Evolutionary conservation across 1,140 invertebrate species (phyloP).

Genomic region (Drosophila jambulina): DNA sequence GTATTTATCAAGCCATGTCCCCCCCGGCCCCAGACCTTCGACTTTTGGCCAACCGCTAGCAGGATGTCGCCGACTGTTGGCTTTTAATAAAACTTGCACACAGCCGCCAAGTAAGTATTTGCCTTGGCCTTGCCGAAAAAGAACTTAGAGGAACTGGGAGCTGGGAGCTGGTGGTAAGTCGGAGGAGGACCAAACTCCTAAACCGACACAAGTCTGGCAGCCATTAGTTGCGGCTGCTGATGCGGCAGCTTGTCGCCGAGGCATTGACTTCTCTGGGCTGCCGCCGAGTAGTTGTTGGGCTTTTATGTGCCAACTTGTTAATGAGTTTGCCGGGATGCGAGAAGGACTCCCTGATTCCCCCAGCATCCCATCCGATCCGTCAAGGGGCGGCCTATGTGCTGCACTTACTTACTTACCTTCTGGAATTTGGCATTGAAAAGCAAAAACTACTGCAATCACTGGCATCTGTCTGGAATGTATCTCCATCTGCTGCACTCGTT

Average conservation of each 20-base stretch:
- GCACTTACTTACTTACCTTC: constrained; percentile 58
- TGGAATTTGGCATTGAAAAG: constrained; percentile 66
- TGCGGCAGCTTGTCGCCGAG: constrained; percentile 71
- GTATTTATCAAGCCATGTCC: constrained; percentile 68
- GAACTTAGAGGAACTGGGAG: constrained; percentile 10
- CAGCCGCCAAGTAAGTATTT: constrained; percentile 61
- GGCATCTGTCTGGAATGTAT: constrained; percentile 35
- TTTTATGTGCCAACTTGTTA: constrained; percentile 81
- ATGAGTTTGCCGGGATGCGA: constrained; percentile 65
- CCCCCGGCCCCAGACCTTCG: not conserved
- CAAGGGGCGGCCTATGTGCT: constrained; percentile 29
- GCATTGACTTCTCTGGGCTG: constrained; percentile 56
- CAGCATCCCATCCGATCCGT: constrained; percentile 2
- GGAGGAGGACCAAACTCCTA: constrained; percentile 23
- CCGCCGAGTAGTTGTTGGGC: constrained; percentile 57
- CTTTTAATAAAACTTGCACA: constrained; percentile 79
- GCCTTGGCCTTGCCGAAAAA: constrained; percentile 59
- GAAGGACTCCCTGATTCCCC: not conserved
- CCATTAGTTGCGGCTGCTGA: constrained; percentile 75
- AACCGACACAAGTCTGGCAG: constrained; percentile 57
- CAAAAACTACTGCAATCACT: constrained; percentile 52
- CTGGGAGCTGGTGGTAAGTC: not conserved
- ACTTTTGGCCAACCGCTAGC: constrained; percentile 39
- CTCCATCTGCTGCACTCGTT: constrained; percentile 39
- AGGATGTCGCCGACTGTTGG: constrained; percentile 73